Conservation (phyloP, 2,113 vertebrate genomes). For the Lota lota region DNA sequence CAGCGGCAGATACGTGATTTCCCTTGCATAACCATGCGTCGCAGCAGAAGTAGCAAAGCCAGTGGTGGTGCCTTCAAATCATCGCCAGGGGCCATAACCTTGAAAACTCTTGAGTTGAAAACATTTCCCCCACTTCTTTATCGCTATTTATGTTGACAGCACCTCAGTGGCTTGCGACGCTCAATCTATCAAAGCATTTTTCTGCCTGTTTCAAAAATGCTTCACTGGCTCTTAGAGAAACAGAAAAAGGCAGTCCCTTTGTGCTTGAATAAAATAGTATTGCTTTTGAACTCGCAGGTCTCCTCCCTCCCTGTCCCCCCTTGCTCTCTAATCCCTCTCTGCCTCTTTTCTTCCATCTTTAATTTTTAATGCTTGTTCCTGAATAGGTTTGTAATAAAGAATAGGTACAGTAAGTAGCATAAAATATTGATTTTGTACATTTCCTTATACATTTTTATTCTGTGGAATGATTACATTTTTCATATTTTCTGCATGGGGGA, state of each 20-base stretch:
- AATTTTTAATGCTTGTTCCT: slow-evolving; percentile 93
- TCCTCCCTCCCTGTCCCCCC: slow-evolving; percentile 37
- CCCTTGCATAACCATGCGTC: slow-evolving; percentile 1
- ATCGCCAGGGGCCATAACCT: slow-evolving; percentile 71
- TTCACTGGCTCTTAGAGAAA: slow-evolving; percentile 73
- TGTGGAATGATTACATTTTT: slow-evolving; percentile 96
- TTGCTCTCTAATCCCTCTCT: slow-evolving; percentile 34
- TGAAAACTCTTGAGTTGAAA: slow-evolving; percentile 76
- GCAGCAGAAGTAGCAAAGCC: slow-evolving; percentile 44
- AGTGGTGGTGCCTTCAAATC: slow-evolving; percentile 56
- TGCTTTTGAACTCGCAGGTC: slow-evolving; percentile 88
- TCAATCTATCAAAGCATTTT: slow-evolving; percentile 75
- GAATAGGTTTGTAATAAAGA: slow-evolving; percentile 98
- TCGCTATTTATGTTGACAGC: slow-evolving; percentile 79
- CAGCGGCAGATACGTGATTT: not conserved
- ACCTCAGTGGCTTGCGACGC: slow-evolving; percentile 61
- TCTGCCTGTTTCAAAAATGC: slow-evolving; percentile 68
- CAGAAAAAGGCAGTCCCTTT: slow-evolving; percentile 72
- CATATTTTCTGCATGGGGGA: slow-evolving; percentile 87
- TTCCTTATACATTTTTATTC: slow-evolving; percentile 98
- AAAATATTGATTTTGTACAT: slow-evolving; percentile 99
- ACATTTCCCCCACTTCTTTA: slow-evolving; percentile 68
- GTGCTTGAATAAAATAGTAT: slow-evolving; percentile 86
- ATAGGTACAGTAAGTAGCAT: slow-evolving; percentile 94
- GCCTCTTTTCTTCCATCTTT: slow-evolving; percentile 70